These are phyloP conservation scores for Glyptemys insculpta DNA, from an alignment of 2,797 vertebrate species.

Conservation along the genomic window DNA sequence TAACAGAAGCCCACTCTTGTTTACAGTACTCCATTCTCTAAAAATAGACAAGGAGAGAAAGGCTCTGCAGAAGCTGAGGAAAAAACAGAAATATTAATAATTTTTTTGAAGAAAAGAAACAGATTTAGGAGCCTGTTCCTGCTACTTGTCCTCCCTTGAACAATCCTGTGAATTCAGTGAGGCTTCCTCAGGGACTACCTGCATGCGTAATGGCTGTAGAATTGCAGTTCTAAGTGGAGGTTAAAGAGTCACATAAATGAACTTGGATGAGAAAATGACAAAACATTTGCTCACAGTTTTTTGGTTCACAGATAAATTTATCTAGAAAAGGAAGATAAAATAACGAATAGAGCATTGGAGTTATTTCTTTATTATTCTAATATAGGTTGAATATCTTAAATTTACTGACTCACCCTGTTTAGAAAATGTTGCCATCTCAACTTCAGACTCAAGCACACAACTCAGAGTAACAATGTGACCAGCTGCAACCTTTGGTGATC, in stretches of 20 bases:
- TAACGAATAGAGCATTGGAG: neutral
- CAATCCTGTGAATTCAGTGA: neutral
- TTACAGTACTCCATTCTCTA: neutral
- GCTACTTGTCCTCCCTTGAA: neutral
- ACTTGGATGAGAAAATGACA: neutral
- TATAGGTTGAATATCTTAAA: neutral
- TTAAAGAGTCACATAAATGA: accelerated
- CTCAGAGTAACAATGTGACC: neutral
- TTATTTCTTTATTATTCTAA: neutral
- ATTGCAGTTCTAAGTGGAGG: neutral
- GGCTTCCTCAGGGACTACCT: neutral
- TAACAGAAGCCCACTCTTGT: conserved; percentile 29
- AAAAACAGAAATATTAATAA: neutral
- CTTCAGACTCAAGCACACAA: neutral
- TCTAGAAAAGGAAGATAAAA: conserved; percentile 33
- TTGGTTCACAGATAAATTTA: neutral
- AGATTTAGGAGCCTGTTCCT: neutral
- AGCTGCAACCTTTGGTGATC: conserved; percentile 17
- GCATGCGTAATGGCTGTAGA: too few species aligned
- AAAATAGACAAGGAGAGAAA: conserved; percentile 9
- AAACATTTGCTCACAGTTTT: neutral
- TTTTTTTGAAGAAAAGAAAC: neutral
- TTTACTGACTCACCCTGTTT: conserved; percentile 6
- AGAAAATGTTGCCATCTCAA: conserved; percentile 28
- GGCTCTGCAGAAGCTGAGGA: neutral